Percentiles rank a stretch among this genome's conserved stretches.
These are phyloP conservation scores for Natator depressus DNA, from an alignment of 2,113 vertebrate species.

Conservation along the genomic window DNA sequence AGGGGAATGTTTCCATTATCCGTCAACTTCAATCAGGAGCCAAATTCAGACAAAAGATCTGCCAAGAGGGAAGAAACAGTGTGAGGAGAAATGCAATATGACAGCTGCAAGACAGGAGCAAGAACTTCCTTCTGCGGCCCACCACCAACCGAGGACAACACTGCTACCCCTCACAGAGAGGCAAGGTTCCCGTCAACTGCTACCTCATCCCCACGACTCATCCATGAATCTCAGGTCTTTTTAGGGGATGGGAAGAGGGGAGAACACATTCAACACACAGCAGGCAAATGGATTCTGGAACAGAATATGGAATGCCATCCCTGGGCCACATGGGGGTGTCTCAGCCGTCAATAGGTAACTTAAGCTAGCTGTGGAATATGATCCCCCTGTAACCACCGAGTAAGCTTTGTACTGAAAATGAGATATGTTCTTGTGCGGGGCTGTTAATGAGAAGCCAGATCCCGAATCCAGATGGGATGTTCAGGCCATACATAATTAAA, in stretches of 20 bases:
- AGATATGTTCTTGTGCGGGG: fast-evolving
- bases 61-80: not conserved
- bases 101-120: not conserved
- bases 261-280: fast-evolving
- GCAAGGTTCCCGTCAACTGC: not conserved
- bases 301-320: fast-evolving
- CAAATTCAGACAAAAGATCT: conserved; percentile 41
- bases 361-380: fast-evolving
- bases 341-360: not conserved
- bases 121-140: not conserved
- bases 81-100: not conserved
- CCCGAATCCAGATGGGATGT: not conserved
- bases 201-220: not conserved
- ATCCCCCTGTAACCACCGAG: not conserved
- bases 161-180: not conserved
- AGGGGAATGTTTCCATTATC: conserved; percentile 90
- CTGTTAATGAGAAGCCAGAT: not conserved
- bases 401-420: fast-evolving
- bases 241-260: not conserved
- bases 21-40: conserved; percentile 53
- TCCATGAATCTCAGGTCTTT: not conserved
- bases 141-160: not conserved
- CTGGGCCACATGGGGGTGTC: not conserved
- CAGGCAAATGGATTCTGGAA: fast-evolving
- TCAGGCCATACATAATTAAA: not conserved